Conservation (phyloP, 2,797 vertebrate genomes). For the Triplophysa yarkandensis region DNA sequence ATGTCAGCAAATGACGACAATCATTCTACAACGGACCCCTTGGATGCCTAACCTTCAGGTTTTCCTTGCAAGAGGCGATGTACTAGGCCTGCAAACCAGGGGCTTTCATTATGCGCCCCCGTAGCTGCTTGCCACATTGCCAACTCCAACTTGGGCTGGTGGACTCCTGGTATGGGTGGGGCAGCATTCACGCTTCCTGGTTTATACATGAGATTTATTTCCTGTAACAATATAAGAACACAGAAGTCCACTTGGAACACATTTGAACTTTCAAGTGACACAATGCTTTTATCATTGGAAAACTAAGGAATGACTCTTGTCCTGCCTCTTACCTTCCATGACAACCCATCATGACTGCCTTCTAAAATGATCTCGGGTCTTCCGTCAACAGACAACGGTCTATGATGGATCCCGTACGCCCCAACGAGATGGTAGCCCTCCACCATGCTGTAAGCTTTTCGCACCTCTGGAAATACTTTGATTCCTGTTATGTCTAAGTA, state of each 20-base stretch:
- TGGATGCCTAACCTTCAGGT: slow-evolving; percentile 71
- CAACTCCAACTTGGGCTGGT: slow-evolving; percentile 84
- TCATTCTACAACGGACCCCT: background rate
- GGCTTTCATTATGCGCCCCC: slow-evolving; percentile 69
- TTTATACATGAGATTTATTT: slow-evolving; percentile 85
- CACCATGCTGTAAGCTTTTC: slow-evolving; percentile 64
- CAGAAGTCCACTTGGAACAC: background rate
- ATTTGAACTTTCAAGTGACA: background rate
- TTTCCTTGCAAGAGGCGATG: slow-evolving; percentile 82
- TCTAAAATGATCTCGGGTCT: slow-evolving; percentile 83
- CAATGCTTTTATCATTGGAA: background rate
- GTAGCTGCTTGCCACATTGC: slow-evolving; percentile 84
- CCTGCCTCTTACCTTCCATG: slow-evolving; percentile 77
- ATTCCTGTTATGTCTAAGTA: slow-evolving; percentile 76
- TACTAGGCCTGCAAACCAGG: slow-evolving; percentile 80
- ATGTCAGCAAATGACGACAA: no score
- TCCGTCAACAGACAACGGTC: slow-evolving; percentile 75
- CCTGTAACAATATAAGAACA: slow-evolving; percentile 62
- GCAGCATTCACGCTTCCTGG: slow-evolving; percentile 72
- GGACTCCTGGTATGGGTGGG: slow-evolving; percentile 68
- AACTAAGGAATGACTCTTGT: background rate
- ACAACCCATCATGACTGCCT: slow-evolving; percentile 77
- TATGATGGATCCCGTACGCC: slow-evolving; percentile 83
- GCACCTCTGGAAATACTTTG: slow-evolving; percentile 70
- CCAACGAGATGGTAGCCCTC: slow-evolving; percentile 76